Percentiles rank a stretch among this genome's conserved stretches.
phyloP scores from a whole-genome alignment of 2,888 invertebrate species.

The Gryllus longicercus region DNA sequence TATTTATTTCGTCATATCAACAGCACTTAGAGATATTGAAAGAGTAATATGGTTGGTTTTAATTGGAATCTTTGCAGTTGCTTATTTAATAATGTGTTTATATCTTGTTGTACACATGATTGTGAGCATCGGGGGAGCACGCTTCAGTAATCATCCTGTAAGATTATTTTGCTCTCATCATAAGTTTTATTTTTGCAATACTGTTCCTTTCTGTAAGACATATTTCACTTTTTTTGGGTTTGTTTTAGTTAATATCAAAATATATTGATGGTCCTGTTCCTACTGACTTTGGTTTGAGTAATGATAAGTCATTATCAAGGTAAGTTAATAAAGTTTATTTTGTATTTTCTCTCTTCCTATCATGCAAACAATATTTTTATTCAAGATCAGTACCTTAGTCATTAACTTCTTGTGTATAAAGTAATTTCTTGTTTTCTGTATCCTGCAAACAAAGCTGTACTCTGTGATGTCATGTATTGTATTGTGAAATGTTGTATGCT shows the following conservation, averaged over 20 bases:
- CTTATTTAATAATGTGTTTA: conserved; percentile 68
- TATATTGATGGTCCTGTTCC: conserved; percentile 35
- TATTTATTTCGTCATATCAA: conserved; percentile 68
- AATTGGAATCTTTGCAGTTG: conserved; percentile 56
- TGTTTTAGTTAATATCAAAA: conserved; percentile 37
- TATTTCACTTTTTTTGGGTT: conserved; percentile 21
- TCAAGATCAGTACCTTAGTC: neutral
- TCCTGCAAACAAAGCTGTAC: too few species aligned
- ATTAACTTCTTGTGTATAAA: too few species aligned
- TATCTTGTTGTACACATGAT: conserved; percentile 73
- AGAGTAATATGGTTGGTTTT: conserved; percentile 49
- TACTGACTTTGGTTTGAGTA: conserved; percentile 32
- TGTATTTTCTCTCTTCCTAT: neutral
- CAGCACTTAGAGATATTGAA: conserved; percentile 51
- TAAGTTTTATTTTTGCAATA: conserved; percentile 26
- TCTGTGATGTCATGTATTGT: too few species aligned
- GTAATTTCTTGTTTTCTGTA: too few species aligned
- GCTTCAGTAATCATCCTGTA: conserved; percentile 39
- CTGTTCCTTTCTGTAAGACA: neutral
- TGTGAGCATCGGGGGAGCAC: conserved; percentile 59
- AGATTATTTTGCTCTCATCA: conserved; percentile 30
- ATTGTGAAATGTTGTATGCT: too few species aligned
- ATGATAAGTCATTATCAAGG: conserved; percentile 29
- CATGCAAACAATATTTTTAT: neutral
- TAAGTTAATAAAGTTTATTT: conserved; percentile 20